Evolutionary conservation across 1,140 invertebrate genomes (phyloP).

Genomic region (Diabrotica virgifera): DNA sequence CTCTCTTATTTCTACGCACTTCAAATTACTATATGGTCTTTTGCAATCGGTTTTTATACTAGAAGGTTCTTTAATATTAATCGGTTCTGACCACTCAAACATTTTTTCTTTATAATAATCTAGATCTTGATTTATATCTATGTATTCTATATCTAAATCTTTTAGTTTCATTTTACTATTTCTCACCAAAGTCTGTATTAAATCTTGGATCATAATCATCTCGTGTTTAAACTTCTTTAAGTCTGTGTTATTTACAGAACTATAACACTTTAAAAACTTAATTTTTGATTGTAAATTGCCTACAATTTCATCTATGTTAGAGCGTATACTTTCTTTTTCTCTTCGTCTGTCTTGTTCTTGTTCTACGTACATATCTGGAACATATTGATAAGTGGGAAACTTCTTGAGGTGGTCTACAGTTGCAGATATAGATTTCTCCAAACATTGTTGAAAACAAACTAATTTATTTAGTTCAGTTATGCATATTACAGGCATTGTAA

Average conservation of each 20-base stretch:
- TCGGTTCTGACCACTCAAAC: conserved; percentile 36
- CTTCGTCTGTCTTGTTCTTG: background rate
- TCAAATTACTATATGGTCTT: conserved; percentile 4
- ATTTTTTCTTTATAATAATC: conserved; percentile 34
- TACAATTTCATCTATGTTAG: background rate
- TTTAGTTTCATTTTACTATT: conserved; percentile 41
- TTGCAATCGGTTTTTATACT: background rate
- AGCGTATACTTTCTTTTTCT: background rate
- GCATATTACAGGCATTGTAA: background rate
- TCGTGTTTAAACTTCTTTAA: conserved; percentile 48
- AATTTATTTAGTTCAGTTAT: conserved; percentile 7
- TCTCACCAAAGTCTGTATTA: conserved; percentile 45
- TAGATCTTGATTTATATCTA: conserved; percentile 41
- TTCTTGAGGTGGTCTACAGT: conserved; percentile 6
- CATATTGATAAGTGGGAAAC: background rate
- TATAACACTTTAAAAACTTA: conserved; percentile 17
- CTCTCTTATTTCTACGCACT: conserved; percentile 50
- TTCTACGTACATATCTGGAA: background rate
- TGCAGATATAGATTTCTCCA: conserved; percentile 12
- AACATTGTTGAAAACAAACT: conserved; percentile 1
- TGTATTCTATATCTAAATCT: conserved; percentile 38
- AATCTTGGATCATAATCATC: conserved; percentile 47
- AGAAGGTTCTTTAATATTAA: conserved; percentile 30
- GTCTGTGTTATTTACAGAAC: conserved; percentile 29
- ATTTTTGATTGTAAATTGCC: conserved; percentile 8